Conservation (phyloP, 1,140 invertebrate genomes). For the Drosophila sturtevanti region DNA sequence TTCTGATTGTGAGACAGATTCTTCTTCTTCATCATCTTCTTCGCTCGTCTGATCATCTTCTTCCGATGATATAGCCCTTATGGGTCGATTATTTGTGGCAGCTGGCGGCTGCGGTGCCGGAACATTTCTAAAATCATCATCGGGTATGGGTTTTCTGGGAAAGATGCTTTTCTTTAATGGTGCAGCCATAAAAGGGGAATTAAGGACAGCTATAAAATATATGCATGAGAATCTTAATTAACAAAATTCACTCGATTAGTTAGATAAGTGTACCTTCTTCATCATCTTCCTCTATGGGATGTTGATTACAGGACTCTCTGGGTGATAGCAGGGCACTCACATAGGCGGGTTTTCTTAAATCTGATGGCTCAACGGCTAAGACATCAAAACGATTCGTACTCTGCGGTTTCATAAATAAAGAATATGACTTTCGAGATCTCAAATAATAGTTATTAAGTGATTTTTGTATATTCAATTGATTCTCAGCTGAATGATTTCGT, state of each 20-base stretch:
- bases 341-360: constrained; percentile 20
- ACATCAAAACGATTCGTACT: not conserved
- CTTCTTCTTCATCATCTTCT: too few relatives aligned
- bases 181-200: constrained; percentile 24
- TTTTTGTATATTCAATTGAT: not conserved
- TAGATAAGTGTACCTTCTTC: not conserved
- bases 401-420: constrained; percentile 9
- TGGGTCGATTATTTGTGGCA: too few relatives aligned
- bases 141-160: not conserved
- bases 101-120: too few relatives aligned
- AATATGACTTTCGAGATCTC: not conserved
- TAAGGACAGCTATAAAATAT: constrained; percentile 10
- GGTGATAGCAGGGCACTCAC: constrained; percentile 16
- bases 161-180: constrained; percentile 14
- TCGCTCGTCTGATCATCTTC: too few relatives aligned
- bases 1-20: too few relatives aligned
- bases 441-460: constrained; percentile 37
- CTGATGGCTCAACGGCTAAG: not conserved
- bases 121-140: not conserved
- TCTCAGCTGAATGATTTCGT: constrained; percentile 9
- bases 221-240: constrained; percentile 4
- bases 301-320: not conserved
- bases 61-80: not conserved
- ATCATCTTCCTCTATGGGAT: not conserved
- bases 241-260: not conserved